Conservation (phyloP, 1,140 invertebrate species). For the Probaryconus sp. region DNA sequence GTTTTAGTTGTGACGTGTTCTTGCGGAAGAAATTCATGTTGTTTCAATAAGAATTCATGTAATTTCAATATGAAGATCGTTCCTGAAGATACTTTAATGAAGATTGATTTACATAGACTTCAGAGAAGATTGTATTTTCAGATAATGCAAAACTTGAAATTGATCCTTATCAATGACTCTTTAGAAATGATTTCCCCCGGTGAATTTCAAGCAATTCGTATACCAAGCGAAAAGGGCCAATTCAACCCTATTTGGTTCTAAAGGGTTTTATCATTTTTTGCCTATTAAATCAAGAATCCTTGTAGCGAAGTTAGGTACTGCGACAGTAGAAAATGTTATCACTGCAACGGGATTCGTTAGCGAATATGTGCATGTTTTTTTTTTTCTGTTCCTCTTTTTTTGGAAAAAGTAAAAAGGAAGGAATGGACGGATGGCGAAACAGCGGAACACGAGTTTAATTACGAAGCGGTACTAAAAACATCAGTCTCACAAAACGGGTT, state of each 20-base stretch:
- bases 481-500: conserved; percentile 64
- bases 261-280: conserved; percentile 51
- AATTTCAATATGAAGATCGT: no score
- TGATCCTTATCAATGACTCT: no score
- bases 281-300: conserved; percentile 54
- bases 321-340: conserved; percentile 57
- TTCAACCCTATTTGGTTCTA: conserved; percentile 13
- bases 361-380: conserved; percentile 61
- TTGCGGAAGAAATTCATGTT: no score
- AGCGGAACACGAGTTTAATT: conserved; percentile 74
- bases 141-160: no score
- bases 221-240: no score
- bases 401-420: conserved; percentile 56
- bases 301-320: conserved; percentile 48
- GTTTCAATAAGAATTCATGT: no score
- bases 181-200: no score
- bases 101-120: no score
- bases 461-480: conserved; percentile 72
- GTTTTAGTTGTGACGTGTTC: no score
- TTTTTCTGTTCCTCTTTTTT: conserved; percentile 46
- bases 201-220: no score
- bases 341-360: conserved; percentile 55
- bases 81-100: no score
- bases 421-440: conserved; percentile 73
- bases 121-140: background rate